phyloP scores from a whole-genome alignment of 2,888 invertebrate genomes.

The Agrotis segetum region DNA sequence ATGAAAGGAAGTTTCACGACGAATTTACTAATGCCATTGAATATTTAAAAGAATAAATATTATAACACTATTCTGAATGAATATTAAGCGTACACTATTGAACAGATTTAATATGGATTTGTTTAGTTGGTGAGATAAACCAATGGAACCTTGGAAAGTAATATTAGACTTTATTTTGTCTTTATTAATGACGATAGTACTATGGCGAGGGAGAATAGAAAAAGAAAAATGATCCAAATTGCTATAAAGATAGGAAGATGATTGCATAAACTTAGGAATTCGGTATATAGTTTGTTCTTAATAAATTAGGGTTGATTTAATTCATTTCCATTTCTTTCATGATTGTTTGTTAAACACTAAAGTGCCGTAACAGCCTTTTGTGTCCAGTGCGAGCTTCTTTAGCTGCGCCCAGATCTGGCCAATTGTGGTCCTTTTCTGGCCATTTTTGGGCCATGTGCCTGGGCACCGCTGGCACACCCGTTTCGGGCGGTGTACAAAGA shows the following conservation, averaged over 20 bases:
- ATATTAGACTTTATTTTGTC: too few species aligned
- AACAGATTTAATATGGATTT: slow-evolving; percentile 52
- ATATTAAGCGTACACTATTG: slow-evolving; percentile 42
- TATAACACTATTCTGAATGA: slow-evolving; percentile 33
- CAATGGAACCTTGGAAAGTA: neutral
- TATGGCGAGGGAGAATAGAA: too few species aligned
- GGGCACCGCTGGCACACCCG: too few species aligned
- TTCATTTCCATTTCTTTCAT: neutral
- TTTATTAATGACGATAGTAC: too few species aligned
- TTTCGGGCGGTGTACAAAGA: too few species aligned
- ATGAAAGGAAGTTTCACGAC: slow-evolving; percentile 52
- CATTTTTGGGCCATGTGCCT: too few species aligned
- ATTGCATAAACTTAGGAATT: neutral
- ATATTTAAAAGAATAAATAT: slow-evolving; percentile 43
- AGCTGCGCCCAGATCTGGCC: too few species aligned
- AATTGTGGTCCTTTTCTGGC: too few species aligned
- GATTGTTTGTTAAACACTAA: neutral
- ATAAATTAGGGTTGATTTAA: neutral
- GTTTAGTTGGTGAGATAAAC: slow-evolving; percentile 24
- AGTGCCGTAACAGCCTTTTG: too few species aligned
- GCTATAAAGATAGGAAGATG: too few species aligned
- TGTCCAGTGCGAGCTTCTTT: too few species aligned
- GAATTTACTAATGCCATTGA: slow-evolving; percentile 55
- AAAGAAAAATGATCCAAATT: too few species aligned
- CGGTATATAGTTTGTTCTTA: neutral